Evolutionary conservation across 2,113 vertebrate genomes (phyloP).

Genomic region (Myrmophylax atrothorax): DNA sequence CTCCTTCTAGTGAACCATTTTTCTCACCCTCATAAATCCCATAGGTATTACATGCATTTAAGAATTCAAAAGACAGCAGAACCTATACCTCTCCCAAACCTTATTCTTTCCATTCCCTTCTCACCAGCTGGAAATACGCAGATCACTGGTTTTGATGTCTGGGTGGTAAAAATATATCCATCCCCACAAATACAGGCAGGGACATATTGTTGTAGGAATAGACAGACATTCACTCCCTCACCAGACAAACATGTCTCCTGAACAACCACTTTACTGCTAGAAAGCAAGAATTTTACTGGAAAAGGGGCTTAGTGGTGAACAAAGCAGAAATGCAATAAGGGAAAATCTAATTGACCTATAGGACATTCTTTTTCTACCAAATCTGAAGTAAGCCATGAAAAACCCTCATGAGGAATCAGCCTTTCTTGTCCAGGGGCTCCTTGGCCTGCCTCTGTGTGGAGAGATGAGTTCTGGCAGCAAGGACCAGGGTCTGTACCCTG

Average conservation of each 20-base stretch:
- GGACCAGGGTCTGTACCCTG: neutral
- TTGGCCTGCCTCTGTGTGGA: fast-evolving
- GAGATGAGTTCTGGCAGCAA: neutral
- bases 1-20: neutral
- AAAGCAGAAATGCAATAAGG: neutral
- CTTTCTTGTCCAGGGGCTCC: neutral
- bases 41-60: neutral
- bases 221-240: neutral
- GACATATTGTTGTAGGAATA: neutral
- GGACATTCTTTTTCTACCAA: neutral
- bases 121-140: neutral
- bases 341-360: neutral
- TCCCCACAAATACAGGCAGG: neutral
- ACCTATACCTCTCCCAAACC: neutral
- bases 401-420: fast-evolving
- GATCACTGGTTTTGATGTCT: neutral
- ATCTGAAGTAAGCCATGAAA: fast-evolving
- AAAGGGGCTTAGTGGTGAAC: neutral
- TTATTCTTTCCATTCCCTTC: neutral
- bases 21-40: neutral
- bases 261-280: neutral
- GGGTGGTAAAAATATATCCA: neutral
- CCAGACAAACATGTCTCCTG: neutral
- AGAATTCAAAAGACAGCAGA: neutral
- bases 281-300: neutral